phyloP scores from a whole-genome alignment of 2,797 vertebrate genomes.

The Anas flavirostris region DNA sequence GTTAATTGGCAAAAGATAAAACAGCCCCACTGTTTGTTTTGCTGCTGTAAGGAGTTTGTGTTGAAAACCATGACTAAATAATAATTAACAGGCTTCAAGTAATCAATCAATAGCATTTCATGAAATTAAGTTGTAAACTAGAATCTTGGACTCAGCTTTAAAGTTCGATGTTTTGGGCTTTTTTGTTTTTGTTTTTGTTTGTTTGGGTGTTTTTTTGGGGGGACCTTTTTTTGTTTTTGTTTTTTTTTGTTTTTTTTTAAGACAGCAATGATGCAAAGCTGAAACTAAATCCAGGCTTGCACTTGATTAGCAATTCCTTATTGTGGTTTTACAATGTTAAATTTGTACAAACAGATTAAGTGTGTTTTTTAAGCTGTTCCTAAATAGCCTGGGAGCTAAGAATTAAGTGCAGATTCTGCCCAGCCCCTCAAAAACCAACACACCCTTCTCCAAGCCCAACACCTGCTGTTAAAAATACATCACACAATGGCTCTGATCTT shows the following conservation, averaged over 20 bases:
- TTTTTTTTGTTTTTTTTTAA: background rate
- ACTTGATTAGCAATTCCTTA: conserved; percentile 70
- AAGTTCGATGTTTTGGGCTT: background rate
- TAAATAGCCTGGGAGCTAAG: conserved; percentile 78
- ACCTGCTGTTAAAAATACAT: conserved; percentile 84
- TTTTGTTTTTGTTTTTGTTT: background rate
- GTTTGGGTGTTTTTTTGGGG: background rate
- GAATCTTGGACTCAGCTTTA: conserved; percentile 33
- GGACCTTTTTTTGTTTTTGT: background rate
- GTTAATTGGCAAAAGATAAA: conserved; percentile 62
- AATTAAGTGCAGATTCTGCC: conserved; percentile 75
- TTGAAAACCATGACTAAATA: conserved; percentile 58
- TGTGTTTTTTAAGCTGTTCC: conserved; percentile 77
- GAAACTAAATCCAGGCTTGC: conserved; percentile 54
- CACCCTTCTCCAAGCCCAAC: conserved; percentile 74
- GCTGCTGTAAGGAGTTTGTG: conserved; percentile 54
- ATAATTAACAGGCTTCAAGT: conserved; percentile 61
- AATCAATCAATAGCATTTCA: conserved; percentile 58
- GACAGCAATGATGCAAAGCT: conserved; percentile 45
- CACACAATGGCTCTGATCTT: conserved; percentile 79
- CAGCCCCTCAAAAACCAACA: conserved; percentile 71
- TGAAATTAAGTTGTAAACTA: conserved; percentile 42
- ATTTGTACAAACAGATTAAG: conserved; percentile 77
- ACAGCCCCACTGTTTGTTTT: conserved; percentile 61
- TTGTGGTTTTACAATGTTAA: conserved; percentile 71